Evolutionary conservation across 64 coral and sea anemone genomes (phyloP), one percentile per base, ranked within the genome.

Genomic region (Pachyseris speciosa): DNA sequence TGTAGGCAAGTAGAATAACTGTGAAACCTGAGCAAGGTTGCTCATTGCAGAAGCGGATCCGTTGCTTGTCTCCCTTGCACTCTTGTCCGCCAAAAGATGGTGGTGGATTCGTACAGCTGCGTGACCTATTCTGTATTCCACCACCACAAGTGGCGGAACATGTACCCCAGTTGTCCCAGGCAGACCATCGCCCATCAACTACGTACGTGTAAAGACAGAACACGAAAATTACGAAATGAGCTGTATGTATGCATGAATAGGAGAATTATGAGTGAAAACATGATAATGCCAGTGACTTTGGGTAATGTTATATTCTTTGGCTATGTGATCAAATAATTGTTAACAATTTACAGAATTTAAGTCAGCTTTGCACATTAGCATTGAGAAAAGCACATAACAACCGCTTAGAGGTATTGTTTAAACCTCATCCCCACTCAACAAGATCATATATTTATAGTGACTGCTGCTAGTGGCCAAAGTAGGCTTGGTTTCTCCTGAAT

Each of bases 91-190:
- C 72, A 48, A 25, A 10, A 11, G 72, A 40, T 1, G 72, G 72
- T 29, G 72, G 72, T 48, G 72, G 72, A 48, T 75, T 75, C 20
- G 72, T 75, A 22, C 72, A 75, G 39, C 40, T 15, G 26, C 72
- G 39, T 17, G 42, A 48, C 48, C 72, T 19, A 2, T 79, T 70
- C 67, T 70, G 32, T 5, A 22, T 70, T 70, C 67, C 67, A 38
- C 67, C 36, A 22, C 67, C 67, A 36, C 67, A 70, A 70, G 67
- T 36, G 36, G 67, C 33, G 6, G 67, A 39, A 40, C 67, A 70
- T 20, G 29, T 22, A 16, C 67, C 39, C 67, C 67, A 70, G 4
- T 15, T 6, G 2, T 33, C 13, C 67, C 67, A 70, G 13, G 32
- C 13, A 17, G 67, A 36, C 33, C 29, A 40, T 34, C 33, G 2